Evolutionary conservation across 2,888 invertebrate genomes (phyloP).

Genomic region (Piscicola geometra): DNA sequence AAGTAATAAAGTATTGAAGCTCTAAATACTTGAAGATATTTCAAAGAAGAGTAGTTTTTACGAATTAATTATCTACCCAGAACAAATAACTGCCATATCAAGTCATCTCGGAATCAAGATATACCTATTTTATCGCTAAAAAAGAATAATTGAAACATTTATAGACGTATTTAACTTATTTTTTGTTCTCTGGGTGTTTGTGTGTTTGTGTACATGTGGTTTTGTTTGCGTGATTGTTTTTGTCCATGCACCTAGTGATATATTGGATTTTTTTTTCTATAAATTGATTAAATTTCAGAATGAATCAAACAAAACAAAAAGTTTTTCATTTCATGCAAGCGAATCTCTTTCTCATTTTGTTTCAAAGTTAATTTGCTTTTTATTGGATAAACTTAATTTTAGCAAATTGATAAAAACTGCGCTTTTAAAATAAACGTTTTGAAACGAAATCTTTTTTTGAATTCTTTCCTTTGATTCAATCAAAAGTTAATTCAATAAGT

Average conservation of each 20-base stretch:
- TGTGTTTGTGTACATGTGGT: too few relatives aligned
- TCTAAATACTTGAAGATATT: not conserved
- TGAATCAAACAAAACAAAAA: not conserved
- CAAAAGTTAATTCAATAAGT: too few relatives aligned
- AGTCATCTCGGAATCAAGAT: constrained; percentile 1
- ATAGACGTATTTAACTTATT: too few relatives aligned
- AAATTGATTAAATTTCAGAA: not conserved
- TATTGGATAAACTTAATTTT: not conserved
- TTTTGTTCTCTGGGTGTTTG: too few relatives aligned
- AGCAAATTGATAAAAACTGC: not conserved
- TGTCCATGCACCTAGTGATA: not conserved
- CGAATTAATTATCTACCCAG: not conserved
- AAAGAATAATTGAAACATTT: not conserved
- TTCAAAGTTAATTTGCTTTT: constrained; percentile 10
- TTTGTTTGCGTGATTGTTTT: not conserved
- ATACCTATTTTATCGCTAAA: not conserved
- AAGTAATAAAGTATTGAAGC: not conserved
- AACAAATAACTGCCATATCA: not conserved
- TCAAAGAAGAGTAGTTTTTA: not conserved
- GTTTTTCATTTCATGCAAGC: not conserved
- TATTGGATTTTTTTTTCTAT: not conserved
- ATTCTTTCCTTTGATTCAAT: not conserved
- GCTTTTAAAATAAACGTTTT: too few relatives aligned
- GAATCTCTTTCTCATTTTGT: not conserved
- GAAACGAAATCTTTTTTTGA: too few relatives aligned